Base-by-base conservation (phyloP, 1,140 invertebrate genomes). In the Nebria ingens region DNA sequence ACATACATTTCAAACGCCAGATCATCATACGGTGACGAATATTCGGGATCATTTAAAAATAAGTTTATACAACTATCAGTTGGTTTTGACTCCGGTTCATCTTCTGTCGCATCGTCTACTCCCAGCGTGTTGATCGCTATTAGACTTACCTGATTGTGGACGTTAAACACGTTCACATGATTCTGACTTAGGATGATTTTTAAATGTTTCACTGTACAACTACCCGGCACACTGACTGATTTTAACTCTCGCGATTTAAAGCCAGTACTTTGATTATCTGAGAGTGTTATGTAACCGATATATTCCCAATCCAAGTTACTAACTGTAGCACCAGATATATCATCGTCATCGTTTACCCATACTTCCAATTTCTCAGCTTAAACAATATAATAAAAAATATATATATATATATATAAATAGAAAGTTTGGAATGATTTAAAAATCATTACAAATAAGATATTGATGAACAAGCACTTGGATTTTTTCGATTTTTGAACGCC, bases 1-100 rank as follows among this genome's bases (percentile, higher is more conserved):
- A 96, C 91, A 65, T 97, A 97, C 93, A 97, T 97, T 51, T 93
- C 89, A 73, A 96, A 96, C 0, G 92, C 87, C n/a, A 97, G 73
- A 71, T 97, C 93, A 68, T 97, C 93, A 63, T 92, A 89, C 0
- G 90, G 85, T 1, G 91, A 94, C 54, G 84, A 84, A 55, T 85
- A 83, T 60, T 82, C 78, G 13, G 80, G 77, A 64, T 78, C 75
- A 53, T 72, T 73, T 1, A 71, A 58, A 19, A 71, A 68, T 12
- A 45, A 52, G 20, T 55, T 54, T 2, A 17, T 13, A 19, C 51
- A 50, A 20, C 54, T 61, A 21, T 55, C 42, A 2, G 59, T 58
- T 1, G 58, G 59, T n/a, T 72, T 65, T 58, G 71, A 68, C 19
- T 51, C 38, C 13, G 49, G 19, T 38, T 58, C 40, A 55, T 58